Base-by-base conservation (phyloP, 2,888 invertebrate species). In the Cataglyphis cursor region DNA sequence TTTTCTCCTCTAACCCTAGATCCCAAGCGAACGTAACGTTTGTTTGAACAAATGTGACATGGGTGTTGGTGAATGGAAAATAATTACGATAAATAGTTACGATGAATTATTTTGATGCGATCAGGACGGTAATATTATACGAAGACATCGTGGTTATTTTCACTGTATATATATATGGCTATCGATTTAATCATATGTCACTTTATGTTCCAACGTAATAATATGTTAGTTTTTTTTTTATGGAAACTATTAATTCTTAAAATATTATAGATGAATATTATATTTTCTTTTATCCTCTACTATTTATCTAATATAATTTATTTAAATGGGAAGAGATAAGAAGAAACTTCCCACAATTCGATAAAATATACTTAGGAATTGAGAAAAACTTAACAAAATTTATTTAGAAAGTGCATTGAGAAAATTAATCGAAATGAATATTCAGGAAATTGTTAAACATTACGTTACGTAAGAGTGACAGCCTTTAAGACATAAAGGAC, bases 1-100 rank as follows among this genome's bases (percentile, higher is more conserved):
- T 35, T 35, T 44, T 59, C 24, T 59, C 72, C 21, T 15, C 24
- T 31, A n/a, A 38, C 38, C 41, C 21, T 54, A 31, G 68, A 59
- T 72, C 21, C 70, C 41, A 31, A 59, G 57, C 41, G 38, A 70
- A 24, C 24, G 44, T 31, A 44, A 28, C 57, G 59, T 57, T 65
- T 75, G 65, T 75, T 66, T 70, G 78, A 54, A 51, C 70, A 70
- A 70, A 70, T 59, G 70, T 21, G 57, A 70, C n/a, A 15, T 18
- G 21, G 31, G 48, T 9, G 24, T 38, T 28, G n/a, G 70, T 41
- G 72, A 72, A 70, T 51, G 59, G 44, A 18, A 59, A 59, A 68
- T 66, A 41, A 54, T 54, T 70, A 44, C 15, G 10, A 21, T 61
- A 41, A 31, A 21, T 28, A 41, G 21, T 31, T 41, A 59, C 57